Evolutionary conservation across 1,140 invertebrate genomes (phyloP), one percentile per base, ranked within the genome.

Genomic region (Sycophila sp.): DNA sequence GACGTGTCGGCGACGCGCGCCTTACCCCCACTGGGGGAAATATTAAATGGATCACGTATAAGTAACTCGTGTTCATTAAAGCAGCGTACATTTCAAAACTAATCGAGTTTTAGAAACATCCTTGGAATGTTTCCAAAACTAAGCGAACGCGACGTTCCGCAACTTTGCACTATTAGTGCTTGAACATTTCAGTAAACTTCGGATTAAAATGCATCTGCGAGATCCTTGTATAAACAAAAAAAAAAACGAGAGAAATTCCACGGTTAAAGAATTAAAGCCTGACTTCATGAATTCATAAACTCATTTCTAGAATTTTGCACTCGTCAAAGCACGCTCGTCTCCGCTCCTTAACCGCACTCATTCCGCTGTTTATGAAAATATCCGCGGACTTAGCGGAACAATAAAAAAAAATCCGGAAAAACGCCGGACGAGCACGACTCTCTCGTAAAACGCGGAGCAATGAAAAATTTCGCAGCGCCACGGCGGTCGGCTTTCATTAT

Each of bases 101-200:
- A 56, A 56, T 32, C n/a, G n/a, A 36, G 17, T 56, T 56, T 56
- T 56, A 56, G 53, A 36, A 34, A 56, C 53, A 36, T 10, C 10
- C 15, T 56, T 56, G 53, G 53, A 32, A 32, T 19, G 53, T 2
- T 56, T 56, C 53, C 53, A 56, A 13, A 56, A 34, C 7, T 34
- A 36, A 56, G 36, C n/a, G n/a, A n/a, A n/a, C n/a, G n/a, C n/a
- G n/a, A n/a, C n/a, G n/a, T n/a, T n/a, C n/a, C n/a, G n/a, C n/a
- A n/a, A n/a, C 22, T 56, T 0, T 53, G 22, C 8, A 53, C 13
- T 53, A 53, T n/a, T n/a, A n/a, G n/a, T 6, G 8, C 32, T 53
- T 28, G 5, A n/a, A 32, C 49, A 17, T 53, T 53, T 53, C 26
- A 53, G 2, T 7, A 7, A 53, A 17, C 19, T 8, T 2, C 28